These are phyloP conservation scores for Thomomys bottae DNA, from an alignment of 2,113 vertebrate species.

Conservation along the genomic window DNA sequence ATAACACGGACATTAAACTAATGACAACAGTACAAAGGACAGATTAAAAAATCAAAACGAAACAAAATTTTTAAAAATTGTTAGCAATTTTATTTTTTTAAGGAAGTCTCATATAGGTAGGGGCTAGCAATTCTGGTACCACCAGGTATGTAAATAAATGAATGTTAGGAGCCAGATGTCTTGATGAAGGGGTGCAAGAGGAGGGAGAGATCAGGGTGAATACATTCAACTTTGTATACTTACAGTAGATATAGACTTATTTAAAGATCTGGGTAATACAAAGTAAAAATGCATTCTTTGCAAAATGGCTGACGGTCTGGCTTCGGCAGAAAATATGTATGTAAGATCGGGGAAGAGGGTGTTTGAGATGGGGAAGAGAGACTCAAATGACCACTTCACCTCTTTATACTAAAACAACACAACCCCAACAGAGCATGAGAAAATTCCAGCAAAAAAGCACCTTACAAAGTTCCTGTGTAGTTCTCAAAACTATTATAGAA, in stretches of 20 bases:
- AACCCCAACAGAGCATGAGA: neutral
- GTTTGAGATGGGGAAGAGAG: accelerated
- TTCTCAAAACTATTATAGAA: neutral
- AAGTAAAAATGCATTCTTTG: neutral
- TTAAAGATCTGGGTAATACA: neutral
- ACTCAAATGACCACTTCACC: neutral
- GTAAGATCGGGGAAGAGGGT: neutral
- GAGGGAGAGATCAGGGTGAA: neutral
- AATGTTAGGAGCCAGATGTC: neutral
- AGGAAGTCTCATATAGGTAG: neutral
- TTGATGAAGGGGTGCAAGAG: neutral
- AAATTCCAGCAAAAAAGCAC: neutral
- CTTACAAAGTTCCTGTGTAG: neutral
- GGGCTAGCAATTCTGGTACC: neutral
- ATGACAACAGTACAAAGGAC: neutral
- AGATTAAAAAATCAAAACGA: neutral
- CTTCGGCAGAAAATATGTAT: neutral
- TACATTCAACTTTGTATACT: neutral
- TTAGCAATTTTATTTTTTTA: neutral
- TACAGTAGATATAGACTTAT: neutral
- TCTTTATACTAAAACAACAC: neutral
- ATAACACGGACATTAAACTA: neutral
- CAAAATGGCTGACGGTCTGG: neutral
- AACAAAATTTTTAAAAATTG: neutral
- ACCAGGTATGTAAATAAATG: neutral